These are phyloP conservation scores for Podotricha telesiphe DNA, from an alignment of 2,888 invertebrate species.

Conservation along the genomic window DNA sequence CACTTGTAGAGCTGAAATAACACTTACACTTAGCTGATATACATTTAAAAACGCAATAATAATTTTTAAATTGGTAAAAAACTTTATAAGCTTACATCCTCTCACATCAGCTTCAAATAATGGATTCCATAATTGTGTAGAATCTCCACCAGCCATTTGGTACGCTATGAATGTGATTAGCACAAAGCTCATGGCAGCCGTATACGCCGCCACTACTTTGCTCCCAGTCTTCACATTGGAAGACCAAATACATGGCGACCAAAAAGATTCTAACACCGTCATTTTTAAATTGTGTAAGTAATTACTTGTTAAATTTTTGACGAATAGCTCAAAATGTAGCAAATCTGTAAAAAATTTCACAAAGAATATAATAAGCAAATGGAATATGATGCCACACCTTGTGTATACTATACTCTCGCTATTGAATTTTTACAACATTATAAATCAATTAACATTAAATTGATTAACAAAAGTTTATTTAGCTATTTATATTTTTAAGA, in stretches of 20 bases:
- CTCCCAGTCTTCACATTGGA: slow-evolving; percentile 90
- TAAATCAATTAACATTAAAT: neutral
- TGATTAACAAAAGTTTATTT: neutral
- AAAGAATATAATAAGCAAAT: slow-evolving; percentile 4
- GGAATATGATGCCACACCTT: slow-evolving; percentile 36
- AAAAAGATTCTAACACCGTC: slow-evolving; percentile 90
- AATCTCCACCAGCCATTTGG: slow-evolving; percentile 94
- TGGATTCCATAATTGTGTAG: slow-evolving; percentile 94
- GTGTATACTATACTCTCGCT: neutral
- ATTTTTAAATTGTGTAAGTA: slow-evolving; percentile 72
- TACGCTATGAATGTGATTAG: slow-evolving; percentile 89
- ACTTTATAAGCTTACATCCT: slow-evolving; percentile 82
- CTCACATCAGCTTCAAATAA: slow-evolving; percentile 94
- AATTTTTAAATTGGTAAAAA: neutral
- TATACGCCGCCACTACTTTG: slow-evolving; percentile 91
- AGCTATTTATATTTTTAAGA: neutral
- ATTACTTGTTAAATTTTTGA: neutral
- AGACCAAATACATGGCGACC: slow-evolving; percentile 95
- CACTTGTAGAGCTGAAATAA: slow-evolving; percentile 87
- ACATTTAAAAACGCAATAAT: slow-evolving; percentile 4
- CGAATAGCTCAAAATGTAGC: neutral
- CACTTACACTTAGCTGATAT: too few species aligned
- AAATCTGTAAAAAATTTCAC: slow-evolving; percentile 25
- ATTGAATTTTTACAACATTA: neutral
- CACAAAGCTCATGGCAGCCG: slow-evolving; percentile 88